Evolutionary conservation across 2,113 vertebrate species (phyloP), one percentile per base, ranked within the genome.

Genomic region (zebrafish (Danio rerio)): DNA sequence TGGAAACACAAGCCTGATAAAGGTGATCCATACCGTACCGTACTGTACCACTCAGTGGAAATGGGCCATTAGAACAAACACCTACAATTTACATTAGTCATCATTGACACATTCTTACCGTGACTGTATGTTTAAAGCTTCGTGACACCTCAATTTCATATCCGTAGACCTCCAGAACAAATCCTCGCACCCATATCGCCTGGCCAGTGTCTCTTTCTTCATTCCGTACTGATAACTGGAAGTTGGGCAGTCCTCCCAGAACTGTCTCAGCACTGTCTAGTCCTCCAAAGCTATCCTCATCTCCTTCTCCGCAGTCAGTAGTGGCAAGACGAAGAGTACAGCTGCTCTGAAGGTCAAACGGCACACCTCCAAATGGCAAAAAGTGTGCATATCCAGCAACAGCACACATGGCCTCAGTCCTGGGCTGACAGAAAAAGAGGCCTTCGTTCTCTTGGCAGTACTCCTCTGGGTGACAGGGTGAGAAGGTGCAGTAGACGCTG

Each of bases 341-440:
- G 85, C 96, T 98, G 91, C 96, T 99, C 90, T 99, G 98, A 82
- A 96, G 95, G 89, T 99, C 98, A 11, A 99, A 99, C 0, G 96
- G 90, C 69, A 94, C 92, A 7, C 96, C 95, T 0, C 95, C 93
- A 7, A 99, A 99, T 0, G 97, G 96, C 81, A 98, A 91, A 81
- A 97, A 98, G 90, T 98, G 97, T 8, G 97, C 95, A 0, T 99
- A 99, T 69, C 98, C 98, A 0, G 96, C 96, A 13, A 94, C 88
- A 0, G 96, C 93, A 76, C 98, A 99, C 80, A 98, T 93, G 5
- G 96, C 97, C 0, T 98, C 96, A 0, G 94, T 96, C 77, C 95
- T 97, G 0, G 92, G 90, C 20, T 93, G 95, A 88, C 97, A 99
- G 88, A 94, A 94, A 86, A 95, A 97, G 10, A 99, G 91, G 13